phyloP scores from a whole-genome alignment of 2,797 vertebrate genomes.

The Denticeps clupeoides region DNA sequence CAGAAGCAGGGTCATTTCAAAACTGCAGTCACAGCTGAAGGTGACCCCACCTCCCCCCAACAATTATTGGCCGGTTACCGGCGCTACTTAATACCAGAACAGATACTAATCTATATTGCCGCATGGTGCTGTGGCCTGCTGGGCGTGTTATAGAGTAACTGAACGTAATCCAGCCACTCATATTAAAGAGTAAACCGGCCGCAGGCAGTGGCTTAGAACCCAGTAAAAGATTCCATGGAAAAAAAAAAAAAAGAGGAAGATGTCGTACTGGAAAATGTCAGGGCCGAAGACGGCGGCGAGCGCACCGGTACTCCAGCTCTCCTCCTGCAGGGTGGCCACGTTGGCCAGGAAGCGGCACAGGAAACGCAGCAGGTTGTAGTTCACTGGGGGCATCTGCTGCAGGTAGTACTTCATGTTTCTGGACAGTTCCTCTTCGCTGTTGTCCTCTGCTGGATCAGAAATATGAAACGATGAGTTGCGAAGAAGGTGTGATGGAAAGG shows the following conservation, averaged over 20 bases:
- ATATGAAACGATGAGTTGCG: background rate
- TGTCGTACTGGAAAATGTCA: constrained; percentile 91
- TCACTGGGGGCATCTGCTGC: constrained; percentile 91
- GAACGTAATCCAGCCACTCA: no score
- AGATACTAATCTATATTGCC: no score
- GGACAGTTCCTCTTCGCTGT: constrained; percentile 84
- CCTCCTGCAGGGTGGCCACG: constrained; percentile 86
- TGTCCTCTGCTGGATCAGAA: constrained; percentile 82
- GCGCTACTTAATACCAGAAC: no score
- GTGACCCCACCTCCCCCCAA: no score
- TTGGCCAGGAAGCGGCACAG: constrained; percentile 90
- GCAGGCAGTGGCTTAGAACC: no score
- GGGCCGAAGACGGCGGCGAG: constrained; percentile 93
- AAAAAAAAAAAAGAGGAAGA: no score
- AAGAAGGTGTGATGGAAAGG: background rate
- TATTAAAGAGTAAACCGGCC: no score
- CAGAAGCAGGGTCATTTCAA: background rate
- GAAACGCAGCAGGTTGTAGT: constrained; percentile 91
- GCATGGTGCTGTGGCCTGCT: no score
- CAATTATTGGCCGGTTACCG: no score
- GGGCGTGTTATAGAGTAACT: no score
- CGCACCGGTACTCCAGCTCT: constrained; percentile 81
- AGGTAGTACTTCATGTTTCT: constrained; percentile 89
- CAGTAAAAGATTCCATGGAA: no score
- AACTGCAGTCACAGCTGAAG: background rate